phyloP scores from a whole-genome alignment of 2,888 invertebrate species.

The Oegoconia quadripuncta region DNA sequence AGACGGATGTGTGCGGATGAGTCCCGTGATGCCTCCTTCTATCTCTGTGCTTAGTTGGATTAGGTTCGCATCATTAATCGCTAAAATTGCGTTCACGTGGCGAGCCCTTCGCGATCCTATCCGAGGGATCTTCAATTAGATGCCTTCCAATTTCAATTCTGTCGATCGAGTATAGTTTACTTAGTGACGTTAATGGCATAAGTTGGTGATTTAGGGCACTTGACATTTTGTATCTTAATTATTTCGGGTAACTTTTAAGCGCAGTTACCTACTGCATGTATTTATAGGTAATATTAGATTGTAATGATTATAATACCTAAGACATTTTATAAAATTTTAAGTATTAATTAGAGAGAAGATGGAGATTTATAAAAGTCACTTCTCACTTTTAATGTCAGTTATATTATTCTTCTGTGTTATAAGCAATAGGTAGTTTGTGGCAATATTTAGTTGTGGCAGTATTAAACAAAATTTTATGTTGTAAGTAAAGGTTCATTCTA shows the following conservation, averaged over 20 bases:
- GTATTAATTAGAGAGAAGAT: too few relatives aligned
- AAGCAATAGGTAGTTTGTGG: too few relatives aligned
- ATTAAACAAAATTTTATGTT: not conserved
- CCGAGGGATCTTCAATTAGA: slow-evolving; percentile 69
- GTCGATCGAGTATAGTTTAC: slow-evolving; percentile 39
- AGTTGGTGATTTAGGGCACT: slow-evolving; percentile 27
- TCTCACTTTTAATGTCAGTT: too few relatives aligned
- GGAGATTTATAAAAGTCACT: too few relatives aligned
- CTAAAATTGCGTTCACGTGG: slow-evolving; percentile 66
- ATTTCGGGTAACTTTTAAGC: not conserved
- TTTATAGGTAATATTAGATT: too few relatives aligned
- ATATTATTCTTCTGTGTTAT: not conserved
- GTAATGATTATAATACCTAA: too few relatives aligned
- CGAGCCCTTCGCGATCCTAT: slow-evolving; percentile 31
- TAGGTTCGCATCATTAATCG: slow-evolving; percentile 73
- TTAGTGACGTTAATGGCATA: slow-evolving; percentile 19
- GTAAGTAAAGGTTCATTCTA: not conserved
- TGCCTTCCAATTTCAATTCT: slow-evolving; percentile 63
- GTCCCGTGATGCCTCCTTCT: slow-evolving; percentile 49
- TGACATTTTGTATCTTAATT: slow-evolving; percentile 4
- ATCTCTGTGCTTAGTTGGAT: slow-evolving; percentile 68
- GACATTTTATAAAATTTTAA: too few relatives aligned
- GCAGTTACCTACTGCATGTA: too few relatives aligned
- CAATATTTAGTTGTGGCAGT: not conserved
- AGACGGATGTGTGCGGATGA: slow-evolving; percentile 47